Conservation (phyloP, 2,797 vertebrate species). For the Sebastes matsubarae region DNA sequence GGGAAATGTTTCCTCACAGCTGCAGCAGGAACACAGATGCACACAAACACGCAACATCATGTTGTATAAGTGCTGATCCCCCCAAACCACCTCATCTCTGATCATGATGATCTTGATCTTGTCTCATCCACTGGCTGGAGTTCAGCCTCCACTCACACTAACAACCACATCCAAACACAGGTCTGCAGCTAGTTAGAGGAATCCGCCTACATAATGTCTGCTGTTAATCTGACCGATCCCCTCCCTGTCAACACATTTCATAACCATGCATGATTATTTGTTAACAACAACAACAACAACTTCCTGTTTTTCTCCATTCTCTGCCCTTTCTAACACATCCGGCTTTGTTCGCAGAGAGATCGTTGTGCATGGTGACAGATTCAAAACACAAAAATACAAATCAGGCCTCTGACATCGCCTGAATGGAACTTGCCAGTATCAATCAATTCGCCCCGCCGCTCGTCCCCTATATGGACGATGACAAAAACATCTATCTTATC, state of each 20-base stretch:
- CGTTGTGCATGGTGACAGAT: conserved; percentile 29
- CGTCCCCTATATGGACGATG: conserved; percentile 37
- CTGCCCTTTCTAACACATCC: background rate
- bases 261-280: conserved; percentile 12
- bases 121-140: conserved; percentile 5
- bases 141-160: conserved; percentile 6
- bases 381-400: conserved; percentile 51
- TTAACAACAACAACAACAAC: conserved; percentile 5
- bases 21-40: background rate
- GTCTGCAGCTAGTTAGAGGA: conserved; percentile 22
- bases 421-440: conserved; percentile 44
- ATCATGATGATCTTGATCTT: conserved; percentile 7
- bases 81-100: background rate
- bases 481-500: conserved; percentile 55
- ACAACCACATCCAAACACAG: conserved; percentile 12
- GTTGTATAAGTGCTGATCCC: background rate
- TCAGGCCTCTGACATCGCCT: conserved; percentile 35
- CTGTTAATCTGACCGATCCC: conserved; percentile 35
- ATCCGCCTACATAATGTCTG: conserved; percentile 14
- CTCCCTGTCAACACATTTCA: conserved; percentile 23
- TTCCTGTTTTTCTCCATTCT: background rate
- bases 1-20: background rate
- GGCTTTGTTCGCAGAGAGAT: background rate
- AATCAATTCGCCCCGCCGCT: conserved; percentile 38
- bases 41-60: background rate